Conservation (phyloP, 2,797 vertebrate genomes). For the Malacoraja senta region DNA sequence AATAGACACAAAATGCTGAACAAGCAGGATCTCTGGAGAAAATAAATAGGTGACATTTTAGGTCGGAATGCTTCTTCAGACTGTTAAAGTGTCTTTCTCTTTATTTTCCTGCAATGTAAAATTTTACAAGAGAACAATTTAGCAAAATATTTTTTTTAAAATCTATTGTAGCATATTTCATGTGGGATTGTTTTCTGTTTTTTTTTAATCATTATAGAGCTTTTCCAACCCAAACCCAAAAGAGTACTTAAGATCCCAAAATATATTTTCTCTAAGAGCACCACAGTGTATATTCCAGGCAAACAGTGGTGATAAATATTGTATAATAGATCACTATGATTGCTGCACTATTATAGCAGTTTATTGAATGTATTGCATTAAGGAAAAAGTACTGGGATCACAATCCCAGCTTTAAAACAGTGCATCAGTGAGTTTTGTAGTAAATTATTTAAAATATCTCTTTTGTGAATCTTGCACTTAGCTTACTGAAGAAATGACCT, state of each 20-base stretch:
- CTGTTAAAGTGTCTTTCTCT: background rate
- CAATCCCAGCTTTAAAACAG: background rate
- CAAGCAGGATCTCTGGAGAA: no score
- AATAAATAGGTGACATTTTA: no score
- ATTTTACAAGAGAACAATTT: background rate
- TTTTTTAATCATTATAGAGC: background rate
- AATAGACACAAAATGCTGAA: no score
- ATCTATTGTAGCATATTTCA: background rate
- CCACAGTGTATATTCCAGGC: background rate
- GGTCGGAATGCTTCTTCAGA: background rate
- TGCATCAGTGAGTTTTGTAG: background rate
- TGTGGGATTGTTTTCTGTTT: background rate
- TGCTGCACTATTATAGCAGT: background rate
- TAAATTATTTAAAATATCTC: background rate
- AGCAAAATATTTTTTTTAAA: background rate
- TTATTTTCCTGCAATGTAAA: background rate
- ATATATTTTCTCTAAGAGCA: background rate
- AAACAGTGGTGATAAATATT: background rate
- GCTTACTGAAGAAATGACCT: background rate
- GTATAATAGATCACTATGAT: background rate
- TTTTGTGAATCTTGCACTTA: background rate
- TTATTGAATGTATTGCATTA: background rate
- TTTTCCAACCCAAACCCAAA: background rate
- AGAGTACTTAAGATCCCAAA: background rate
- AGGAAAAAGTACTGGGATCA: background rate